phyloP scores from a whole-genome alignment of 2,888 invertebrate species.

The Rhodophaea formosa region DNA sequence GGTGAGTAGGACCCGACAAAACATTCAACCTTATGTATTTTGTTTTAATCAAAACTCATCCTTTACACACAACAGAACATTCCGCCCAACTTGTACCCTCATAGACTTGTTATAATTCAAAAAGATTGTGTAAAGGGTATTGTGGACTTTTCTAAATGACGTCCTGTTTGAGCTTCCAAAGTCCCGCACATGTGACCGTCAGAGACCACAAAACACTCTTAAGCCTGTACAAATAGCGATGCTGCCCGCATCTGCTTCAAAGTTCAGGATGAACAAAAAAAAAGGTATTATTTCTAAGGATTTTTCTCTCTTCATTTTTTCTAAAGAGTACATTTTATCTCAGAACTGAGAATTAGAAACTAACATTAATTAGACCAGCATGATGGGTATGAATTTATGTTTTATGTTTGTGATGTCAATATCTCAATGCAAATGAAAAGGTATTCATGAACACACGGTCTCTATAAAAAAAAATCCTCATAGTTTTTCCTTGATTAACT shows the following conservation, averaged over 20 bases:
- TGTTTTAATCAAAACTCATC: no score
- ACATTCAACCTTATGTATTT: no score
- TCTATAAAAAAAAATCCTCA: no score
- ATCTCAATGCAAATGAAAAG: no score
- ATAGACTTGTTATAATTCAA: neutral
- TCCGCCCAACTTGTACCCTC: neutral
- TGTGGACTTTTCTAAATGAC: slow-evolving; percentile 5
- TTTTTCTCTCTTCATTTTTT: neutral
- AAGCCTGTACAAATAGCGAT: slow-evolving; percentile 4
- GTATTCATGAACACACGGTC: no score
- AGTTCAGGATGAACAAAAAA: slow-evolving; percentile 1
- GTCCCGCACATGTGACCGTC: neutral
- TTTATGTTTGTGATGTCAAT: no score
- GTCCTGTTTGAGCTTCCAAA: slow-evolving; percentile 2
- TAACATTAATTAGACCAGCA: no score
- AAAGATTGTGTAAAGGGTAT: neutral
- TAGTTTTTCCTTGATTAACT: no score
- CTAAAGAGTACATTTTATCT: no score
- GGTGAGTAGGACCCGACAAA: no score
- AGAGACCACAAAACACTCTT: slow-evolving; percentile 5
- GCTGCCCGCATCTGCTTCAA: neutral
- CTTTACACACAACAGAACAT: neutral
- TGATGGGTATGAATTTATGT: no score
- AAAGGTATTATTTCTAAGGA: neutral
- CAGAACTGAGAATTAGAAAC: no score